These are phyloP conservation scores for Oryzias dopingdopingensis DNA, from an alignment of 2,797 vertebrate species.

Conservation along the genomic window DNA sequence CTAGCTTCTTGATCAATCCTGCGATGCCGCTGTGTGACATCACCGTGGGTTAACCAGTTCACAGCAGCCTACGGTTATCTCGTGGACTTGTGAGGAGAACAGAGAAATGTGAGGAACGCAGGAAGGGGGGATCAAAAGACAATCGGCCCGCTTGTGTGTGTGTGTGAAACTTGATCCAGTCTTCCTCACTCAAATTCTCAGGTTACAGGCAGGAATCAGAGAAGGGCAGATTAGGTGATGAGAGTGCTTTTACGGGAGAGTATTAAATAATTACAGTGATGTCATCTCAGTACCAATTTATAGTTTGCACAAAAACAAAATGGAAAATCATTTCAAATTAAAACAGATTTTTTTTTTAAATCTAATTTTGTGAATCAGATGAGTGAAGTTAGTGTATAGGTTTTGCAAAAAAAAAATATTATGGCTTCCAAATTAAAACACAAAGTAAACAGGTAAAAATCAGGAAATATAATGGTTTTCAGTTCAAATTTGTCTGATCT, in stretches of 20 bases:
- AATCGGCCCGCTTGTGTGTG: conserved; percentile 20
- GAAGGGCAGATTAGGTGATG: too few species aligned
- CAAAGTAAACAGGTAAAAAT: too few species aligned
- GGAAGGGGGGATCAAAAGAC: conserved; percentile 46
- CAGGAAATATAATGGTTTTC: too few species aligned
- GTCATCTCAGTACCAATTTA: conserved; percentile 3
- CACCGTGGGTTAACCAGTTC: conserved; percentile 74
- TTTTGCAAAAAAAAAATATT: too few species aligned
- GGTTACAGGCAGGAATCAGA: conserved; percentile 47
- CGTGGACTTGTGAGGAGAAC: conserved; percentile 57
- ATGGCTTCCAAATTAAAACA: too few species aligned
- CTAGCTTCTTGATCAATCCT: conserved; percentile 59
- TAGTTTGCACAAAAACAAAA: neutral
- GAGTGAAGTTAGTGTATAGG: too few species aligned
- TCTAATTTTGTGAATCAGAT: too few species aligned
- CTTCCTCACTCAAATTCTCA: conserved; percentile 25
- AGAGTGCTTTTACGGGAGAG: neutral
- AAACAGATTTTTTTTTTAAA: too few species aligned
- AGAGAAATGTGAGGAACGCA: conserved; percentile 47
- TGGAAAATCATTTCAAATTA: conserved; percentile 2
- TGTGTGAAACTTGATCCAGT: conserved; percentile 33
- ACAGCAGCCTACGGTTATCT: conserved; percentile 81
- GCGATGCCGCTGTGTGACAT: conserved; percentile 74
- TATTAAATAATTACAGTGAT: conserved; percentile 26
- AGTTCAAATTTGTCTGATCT: neutral